Evolutionary conservation across 2,113 vertebrate genomes (phyloP).

Genomic region (Stigmatopora argus): DNA sequence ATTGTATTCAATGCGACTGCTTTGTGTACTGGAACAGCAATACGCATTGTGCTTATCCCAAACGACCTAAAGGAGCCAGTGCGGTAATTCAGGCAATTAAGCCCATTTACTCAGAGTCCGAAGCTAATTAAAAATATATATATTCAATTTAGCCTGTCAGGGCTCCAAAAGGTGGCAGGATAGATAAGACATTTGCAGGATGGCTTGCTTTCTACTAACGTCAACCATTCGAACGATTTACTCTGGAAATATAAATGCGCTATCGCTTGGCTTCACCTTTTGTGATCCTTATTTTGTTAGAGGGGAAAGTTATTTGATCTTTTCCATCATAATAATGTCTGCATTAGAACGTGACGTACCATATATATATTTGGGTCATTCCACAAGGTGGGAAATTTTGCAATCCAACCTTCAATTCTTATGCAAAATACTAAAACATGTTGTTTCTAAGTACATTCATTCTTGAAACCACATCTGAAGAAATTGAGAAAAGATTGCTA

Average conservation of each 20-base stretch:
- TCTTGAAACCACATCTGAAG: no score
- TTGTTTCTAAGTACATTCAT: no score
- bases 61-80: constrained; percentile 15
- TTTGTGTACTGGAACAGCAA: constrained; percentile 22
- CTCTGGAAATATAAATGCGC: constrained; percentile 16
- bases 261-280: constrained; percentile 12
- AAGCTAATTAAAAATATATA: constrained; percentile 54
- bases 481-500: no score
- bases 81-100: constrained; percentile 52
- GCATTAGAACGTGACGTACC: neutral
- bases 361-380: no score
- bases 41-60: constrained; percentile 9
- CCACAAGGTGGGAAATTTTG: no score
- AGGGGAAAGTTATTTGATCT: constrained; percentile 7
- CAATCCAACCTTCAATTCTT: no score
- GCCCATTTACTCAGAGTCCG: constrained; percentile 44
- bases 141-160: constrained; percentile 49
- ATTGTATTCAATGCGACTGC: constrained; percentile 11
- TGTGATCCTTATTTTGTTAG: constrained; percentile 9
- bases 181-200: constrained; percentile 39
- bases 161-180: constrained; percentile 32
- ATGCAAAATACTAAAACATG: no score
- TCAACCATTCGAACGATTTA: constrained; percentile 37
- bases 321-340: constrained; percentile 6
- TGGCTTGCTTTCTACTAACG: constrained; percentile 23